These are phyloP conservation scores for Microcebus murinus DNA, from an alignment of 2,113 vertebrate species.

Conservation along the genomic window DNA sequence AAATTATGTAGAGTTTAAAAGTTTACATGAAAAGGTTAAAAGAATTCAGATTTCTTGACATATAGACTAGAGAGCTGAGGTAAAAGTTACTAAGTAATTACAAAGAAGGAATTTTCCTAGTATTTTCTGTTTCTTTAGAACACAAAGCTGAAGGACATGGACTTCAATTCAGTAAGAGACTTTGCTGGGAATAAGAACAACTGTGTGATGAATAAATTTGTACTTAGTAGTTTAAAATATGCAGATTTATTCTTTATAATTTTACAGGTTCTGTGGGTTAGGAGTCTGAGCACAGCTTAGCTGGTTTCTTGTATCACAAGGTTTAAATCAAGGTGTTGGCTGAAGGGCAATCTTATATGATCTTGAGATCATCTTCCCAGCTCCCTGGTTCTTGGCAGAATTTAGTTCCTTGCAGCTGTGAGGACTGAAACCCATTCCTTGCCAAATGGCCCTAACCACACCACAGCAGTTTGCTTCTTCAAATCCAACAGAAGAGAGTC, in stretches of 20 bases:
- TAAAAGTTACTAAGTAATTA: not conserved
- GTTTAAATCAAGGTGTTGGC: not conserved
- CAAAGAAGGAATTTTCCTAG: not conserved
- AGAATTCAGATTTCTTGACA: slow-evolving; percentile 6
- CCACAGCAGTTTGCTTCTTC: not conserved
- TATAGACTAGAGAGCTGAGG: not conserved
- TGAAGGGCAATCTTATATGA: not conserved
- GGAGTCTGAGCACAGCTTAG: not conserved
- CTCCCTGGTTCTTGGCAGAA: not conserved
- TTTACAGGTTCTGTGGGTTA: not conserved
- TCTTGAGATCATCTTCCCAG: not conserved
- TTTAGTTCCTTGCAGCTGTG: not conserved
- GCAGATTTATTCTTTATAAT: not conserved
- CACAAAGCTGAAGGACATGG: not conserved
- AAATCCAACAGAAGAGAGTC: not conserved
- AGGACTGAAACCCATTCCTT: not conserved
- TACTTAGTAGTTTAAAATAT: slow-evolving; percentile 5
- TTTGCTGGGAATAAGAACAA: not conserved
- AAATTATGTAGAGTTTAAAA: not conserved
- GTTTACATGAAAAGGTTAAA: not conserved
- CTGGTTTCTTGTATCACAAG: not conserved
- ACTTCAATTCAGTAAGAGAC: not conserved
- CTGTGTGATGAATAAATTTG: not conserved
- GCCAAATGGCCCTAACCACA: not conserved
- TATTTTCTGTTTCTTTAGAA: not conserved